phyloP scores from a whole-genome alignment of 1,140 invertebrate genomes.

The Diabrotica virgifera region DNA sequence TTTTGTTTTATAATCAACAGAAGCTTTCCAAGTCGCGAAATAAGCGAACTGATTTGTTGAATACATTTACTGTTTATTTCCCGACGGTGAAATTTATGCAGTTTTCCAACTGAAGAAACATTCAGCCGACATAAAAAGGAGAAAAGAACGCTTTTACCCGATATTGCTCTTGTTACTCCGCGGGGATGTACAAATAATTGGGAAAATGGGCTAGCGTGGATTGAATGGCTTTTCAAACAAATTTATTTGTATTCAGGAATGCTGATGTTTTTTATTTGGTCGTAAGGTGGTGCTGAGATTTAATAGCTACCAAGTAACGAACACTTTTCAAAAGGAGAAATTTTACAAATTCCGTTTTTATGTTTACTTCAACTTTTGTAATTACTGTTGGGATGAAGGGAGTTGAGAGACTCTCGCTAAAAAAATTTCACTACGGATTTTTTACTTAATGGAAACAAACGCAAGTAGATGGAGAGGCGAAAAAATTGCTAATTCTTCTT shows the following conservation, averaged over 20 bases:
- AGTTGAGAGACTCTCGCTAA: neutral
- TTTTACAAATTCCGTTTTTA: neutral
- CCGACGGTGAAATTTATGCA: constrained; percentile 19
- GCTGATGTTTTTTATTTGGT: neutral
- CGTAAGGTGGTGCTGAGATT: constrained; percentile 5
- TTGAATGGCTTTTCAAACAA: constrained; percentile 12
- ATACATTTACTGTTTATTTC: constrained; percentile 17
- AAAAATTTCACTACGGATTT: neutral
- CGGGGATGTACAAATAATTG: constrained; percentile 18
- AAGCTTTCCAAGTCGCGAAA: constrained; percentile 4
- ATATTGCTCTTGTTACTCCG: constrained; percentile 18
- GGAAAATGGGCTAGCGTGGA: constrained; percentile 13
- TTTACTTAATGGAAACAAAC: neutral
- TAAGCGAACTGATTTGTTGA: constrained; percentile 18
- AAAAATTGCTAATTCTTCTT: neutral
- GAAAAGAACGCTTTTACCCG: constrained; percentile 6
- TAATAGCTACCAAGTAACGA: neutral
- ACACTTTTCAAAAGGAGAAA: constrained; percentile 3
- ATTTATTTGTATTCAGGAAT: constrained; percentile 14
- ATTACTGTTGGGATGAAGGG: neutral
- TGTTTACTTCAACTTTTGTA: neutral
- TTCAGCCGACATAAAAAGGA: constrained; percentile 8
- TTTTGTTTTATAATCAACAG: neutral
- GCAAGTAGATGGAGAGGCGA: neutral
- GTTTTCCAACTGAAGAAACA: constrained; percentile 20